Conservation (phyloP, 2,797 vertebrate genomes). For the Synanceia verrucosa region DNA sequence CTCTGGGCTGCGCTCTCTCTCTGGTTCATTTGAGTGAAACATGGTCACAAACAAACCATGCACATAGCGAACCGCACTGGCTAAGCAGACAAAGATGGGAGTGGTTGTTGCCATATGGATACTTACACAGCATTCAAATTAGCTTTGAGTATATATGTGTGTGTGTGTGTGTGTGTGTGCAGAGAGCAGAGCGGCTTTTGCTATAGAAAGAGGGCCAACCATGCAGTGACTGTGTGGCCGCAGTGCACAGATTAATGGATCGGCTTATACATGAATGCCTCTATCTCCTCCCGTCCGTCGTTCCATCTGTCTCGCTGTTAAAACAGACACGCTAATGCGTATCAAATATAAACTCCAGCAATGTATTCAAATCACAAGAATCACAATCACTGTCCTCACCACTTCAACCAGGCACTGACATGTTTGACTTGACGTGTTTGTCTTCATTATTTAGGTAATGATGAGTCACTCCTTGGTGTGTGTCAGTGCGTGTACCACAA, state of each 20-base stretch:
- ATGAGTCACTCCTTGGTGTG: slow-evolving; percentile 34
- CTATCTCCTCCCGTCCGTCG: slow-evolving; percentile 12
- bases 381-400: neutral
- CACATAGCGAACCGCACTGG: neutral
- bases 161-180: slow-evolving; percentile 18
- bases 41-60: slow-evolving; percentile 37
- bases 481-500: neutral
- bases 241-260: slow-evolving; percentile 61
- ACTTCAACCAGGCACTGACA: neutral
- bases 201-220: slow-evolving; percentile 30
- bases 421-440: slow-evolving; percentile 7
- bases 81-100: slow-evolving; percentile 41
- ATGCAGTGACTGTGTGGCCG: slow-evolving; percentile 48
- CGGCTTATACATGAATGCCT: slow-evolving; percentile 48
- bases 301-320: slow-evolving; percentile 19
- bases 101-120: slow-evolving; percentile 49
- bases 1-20: neutral
- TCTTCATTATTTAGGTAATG: slow-evolving; percentile 18
- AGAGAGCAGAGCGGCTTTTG: slow-evolving; percentile 32
- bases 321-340: slow-evolving; percentile 8
- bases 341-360: slow-evolving; percentile 6
- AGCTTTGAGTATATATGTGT: slow-evolving; percentile 35
- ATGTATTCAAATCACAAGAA: neutral
- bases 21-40: slow-evolving; percentile 27
- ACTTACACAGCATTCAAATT: slow-evolving; percentile 62